Evolutionary conservation across 2,797 vertebrate genomes (phyloP).

Genomic region (Tragelaphus eurycerus): DNA sequence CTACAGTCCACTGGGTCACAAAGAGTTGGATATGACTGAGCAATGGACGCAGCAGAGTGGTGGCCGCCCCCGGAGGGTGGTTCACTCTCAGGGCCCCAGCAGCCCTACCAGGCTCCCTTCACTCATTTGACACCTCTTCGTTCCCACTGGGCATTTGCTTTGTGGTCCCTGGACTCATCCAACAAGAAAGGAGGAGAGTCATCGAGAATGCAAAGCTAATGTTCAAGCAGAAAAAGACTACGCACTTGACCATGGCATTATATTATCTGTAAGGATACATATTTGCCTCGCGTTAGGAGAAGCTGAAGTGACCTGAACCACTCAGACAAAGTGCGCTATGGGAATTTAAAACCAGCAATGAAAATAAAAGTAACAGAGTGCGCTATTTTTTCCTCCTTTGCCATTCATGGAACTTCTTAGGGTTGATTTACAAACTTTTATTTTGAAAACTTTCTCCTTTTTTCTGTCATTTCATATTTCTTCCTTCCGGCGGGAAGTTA

Average conservation of each 20-base stretch:
- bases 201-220: rapidly evolving
- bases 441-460: neutral
- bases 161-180: too few species aligned
- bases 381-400: neutral
- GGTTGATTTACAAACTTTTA: neutral
- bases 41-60: neutral
- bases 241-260: neutral
- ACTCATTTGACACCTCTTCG: neutral
- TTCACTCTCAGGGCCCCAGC: neutral
- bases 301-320: neutral
- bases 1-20: neutral
- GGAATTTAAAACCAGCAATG: neutral
- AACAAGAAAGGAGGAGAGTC: neutral
- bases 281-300: neutral
- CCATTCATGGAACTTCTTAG: neutral
- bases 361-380: neutral
- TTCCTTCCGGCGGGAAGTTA: neutral
- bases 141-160: rapidly evolving
- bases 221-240: neutral
- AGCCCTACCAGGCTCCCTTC: rapidly evolving
- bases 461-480: neutral
- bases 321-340: neutral
- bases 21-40: neutral
- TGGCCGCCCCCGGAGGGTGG: rapidly evolving
- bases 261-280: neutral